A percentile compares a stretch with the other conserved stretches of the same genome.
These are phyloP conservation scores for Plutomurus gul DNA, from an alignment of 1,140 invertebrate genomes.

Conservation along the genomic window DNA sequence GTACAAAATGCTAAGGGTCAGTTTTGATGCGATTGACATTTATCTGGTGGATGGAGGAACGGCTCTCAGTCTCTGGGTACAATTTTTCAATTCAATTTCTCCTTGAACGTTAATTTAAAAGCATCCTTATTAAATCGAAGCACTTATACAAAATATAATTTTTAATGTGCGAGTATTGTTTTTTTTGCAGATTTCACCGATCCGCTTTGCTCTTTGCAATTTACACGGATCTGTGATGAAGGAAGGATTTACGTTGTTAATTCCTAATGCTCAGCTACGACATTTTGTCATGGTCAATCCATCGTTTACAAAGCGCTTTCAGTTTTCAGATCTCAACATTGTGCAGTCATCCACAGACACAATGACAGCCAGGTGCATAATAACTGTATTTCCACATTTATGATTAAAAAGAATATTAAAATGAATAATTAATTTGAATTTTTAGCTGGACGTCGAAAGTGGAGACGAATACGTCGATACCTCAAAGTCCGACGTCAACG, in stretches of 20 bases:
- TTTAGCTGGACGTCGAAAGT: conserved; percentile 49
- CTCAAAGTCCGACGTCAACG: conserved; percentile 46
- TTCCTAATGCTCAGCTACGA: conserved; percentile 76
- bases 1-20: conserved; percentile 88
- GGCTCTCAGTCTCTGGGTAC: conserved; percentile 81
- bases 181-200: conserved; percentile 71
- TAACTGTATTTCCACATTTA: not conserved
- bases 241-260: conserved; percentile 82
- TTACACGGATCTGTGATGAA: conserved; percentile 88
- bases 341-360: conserved; percentile 51
- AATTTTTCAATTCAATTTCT: not conserved
- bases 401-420: not conserved
- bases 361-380: conserved; percentile 47
- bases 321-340: conserved; percentile 53
- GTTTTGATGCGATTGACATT: conserved; percentile 88
- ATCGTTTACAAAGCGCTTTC: conserved; percentile 53
- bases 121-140: not conserved
- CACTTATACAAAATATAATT: not conserved
- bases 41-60: conserved; percentile 87
- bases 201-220: conserved; percentile 89
- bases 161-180: not conserved
- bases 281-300: conserved; percentile 63
- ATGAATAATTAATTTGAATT: not conserved
- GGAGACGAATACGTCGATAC: conserved; percentile 42
- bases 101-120: conserved; percentile 43